A percentile compares a stretch with the other conserved stretches of the same genome.
These are phyloP conservation scores for Phortica okadai DNA, from an alignment of 2,888 invertebrate genomes.

Conservation along the genomic window DNA sequence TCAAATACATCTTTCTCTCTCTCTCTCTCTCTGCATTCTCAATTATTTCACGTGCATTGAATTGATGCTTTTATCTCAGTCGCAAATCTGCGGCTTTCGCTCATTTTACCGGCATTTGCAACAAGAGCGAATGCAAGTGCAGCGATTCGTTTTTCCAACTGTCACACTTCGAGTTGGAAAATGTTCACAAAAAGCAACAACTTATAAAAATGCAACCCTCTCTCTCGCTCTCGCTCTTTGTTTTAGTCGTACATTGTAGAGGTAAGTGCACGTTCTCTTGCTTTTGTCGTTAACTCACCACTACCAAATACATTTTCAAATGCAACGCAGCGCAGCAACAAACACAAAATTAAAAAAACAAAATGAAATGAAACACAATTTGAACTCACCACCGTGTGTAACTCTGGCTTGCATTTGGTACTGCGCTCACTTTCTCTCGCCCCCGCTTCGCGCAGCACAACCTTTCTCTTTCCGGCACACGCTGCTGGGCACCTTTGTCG, in stretches of 20 bases:
- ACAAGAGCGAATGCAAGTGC: no score
- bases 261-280: background rate
- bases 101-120: background rate
- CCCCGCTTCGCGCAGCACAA: background rate
- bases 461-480: background rate
- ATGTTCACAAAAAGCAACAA: background rate
- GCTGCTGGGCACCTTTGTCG: background rate
- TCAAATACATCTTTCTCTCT: background rate
- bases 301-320: background rate
- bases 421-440: background rate
- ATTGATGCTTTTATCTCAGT: background rate
- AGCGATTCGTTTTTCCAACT: conserved; percentile 19
- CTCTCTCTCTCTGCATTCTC: background rate
- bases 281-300: background rate
- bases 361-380: background rate
- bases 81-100: background rate
- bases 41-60: background rate
- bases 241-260: no score
- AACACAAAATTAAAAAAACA: background rate
- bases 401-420: background rate
- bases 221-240: background rate
- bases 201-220: background rate
- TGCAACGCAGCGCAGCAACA: background rate
- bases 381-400: background rate
- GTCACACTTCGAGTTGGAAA: background rate